phyloP scores from a whole-genome alignment of 2,888 invertebrate species.

The Phymatocera aterrima region DNA sequence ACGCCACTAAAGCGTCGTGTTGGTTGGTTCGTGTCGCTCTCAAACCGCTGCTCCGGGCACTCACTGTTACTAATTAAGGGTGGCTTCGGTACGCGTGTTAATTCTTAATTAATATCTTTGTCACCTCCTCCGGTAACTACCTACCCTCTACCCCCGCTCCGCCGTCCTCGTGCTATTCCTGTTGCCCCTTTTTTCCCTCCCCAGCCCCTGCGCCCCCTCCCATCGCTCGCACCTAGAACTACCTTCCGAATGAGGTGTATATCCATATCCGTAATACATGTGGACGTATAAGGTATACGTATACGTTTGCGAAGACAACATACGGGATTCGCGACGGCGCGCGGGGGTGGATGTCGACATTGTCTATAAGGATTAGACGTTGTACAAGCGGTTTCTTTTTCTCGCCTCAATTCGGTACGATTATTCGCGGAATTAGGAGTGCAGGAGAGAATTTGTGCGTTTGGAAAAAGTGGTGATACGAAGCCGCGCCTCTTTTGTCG shows the following conservation, averaged over 20 bases:
- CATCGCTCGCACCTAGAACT: conserved; percentile 46
- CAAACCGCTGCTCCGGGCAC: conserved; percentile 61
- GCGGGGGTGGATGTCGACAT: too few relatives aligned
- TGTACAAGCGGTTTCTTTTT: not conserved
- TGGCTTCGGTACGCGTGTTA: conserved; percentile 69
- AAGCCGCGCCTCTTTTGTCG: conserved; percentile 19
- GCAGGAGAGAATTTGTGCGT: not conserved
- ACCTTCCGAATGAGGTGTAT: not conserved
- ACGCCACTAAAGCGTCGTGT: conserved; percentile 43
- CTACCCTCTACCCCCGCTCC: conserved; percentile 28
- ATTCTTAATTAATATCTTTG: conserved; percentile 72
- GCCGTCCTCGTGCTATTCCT: not conserved
- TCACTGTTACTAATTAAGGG: conserved; percentile 71
- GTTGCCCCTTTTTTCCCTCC: conserved; percentile 50
- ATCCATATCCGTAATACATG: not conserved
- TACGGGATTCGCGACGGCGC: too few relatives aligned
- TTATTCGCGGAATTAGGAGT: not conserved
- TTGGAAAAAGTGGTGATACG: not conserved
- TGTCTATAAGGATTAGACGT: too few relatives aligned
- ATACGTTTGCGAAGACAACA: too few relatives aligned
- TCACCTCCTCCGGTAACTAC: conserved; percentile 60
- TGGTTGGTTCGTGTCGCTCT: conserved; percentile 45
- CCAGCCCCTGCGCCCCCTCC: too few relatives aligned
- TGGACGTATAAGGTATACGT: not conserved
- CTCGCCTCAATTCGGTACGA: not conserved